Evolutionary conservation across 2,797 vertebrate genomes (phyloP).

Genomic region (Xyrichtys novacula): DNA sequence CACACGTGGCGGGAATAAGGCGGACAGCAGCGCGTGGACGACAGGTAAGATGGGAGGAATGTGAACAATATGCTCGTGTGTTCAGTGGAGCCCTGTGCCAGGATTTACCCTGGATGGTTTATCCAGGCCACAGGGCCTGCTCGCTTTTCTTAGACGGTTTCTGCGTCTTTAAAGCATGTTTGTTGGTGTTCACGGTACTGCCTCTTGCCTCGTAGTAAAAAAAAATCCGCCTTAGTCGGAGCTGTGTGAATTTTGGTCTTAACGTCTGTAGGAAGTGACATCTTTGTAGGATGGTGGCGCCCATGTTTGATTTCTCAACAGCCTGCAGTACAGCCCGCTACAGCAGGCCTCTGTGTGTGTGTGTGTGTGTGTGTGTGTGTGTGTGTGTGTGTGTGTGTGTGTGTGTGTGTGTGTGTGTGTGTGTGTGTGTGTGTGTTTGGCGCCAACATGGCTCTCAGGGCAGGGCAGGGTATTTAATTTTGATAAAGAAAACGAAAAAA

Average conservation of each 20-base stretch:
- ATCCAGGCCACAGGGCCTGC: conserved; percentile 79
- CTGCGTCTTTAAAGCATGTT: rapidly evolving
- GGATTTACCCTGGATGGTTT: conserved; percentile 70
- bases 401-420: conserved; percentile 69
- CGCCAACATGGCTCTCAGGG: conserved; percentile 76
- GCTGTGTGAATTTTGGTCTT: neutral
- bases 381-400: conserved; percentile 46
- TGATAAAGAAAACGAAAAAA: too few species aligned
- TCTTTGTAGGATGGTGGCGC: conserved; percentile 74
- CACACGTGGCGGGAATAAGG: conserved; percentile 29
- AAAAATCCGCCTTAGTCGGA: rapidly evolving
- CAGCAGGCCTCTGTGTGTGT: conserved; percentile 43
- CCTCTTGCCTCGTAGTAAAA: rapidly evolving
- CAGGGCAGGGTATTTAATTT: neutral
- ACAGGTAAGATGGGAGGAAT: conserved; percentile 79
- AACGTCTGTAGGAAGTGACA: conserved; percentile 74
- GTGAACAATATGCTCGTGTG: conserved; percentile 81
- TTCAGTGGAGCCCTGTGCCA: conserved; percentile 70
- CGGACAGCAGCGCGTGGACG: conserved; percentile 41
- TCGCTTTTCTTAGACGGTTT: neutral
- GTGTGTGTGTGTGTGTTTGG: conserved; percentile 72
- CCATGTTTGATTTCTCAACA: conserved; percentile 78
- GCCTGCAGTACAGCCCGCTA: conserved; percentile 45
- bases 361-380: conserved; percentile 16
- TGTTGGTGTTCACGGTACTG: rapidly evolving